Base-by-base conservation (phyloP, 2,888 invertebrate genomes). In the Glaucopsyche alexis region DNA sequence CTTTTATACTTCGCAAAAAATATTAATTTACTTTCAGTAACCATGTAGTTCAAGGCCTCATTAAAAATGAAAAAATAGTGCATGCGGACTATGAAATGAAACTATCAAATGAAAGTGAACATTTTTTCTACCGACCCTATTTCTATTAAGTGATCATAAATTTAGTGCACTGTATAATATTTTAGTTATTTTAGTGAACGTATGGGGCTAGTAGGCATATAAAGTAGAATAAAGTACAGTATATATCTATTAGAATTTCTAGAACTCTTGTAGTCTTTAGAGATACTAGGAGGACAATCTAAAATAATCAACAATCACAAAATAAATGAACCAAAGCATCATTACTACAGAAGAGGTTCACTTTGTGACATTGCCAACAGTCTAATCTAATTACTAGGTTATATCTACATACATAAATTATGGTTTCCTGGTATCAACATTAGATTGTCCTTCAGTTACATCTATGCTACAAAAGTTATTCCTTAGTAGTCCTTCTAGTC, bases 111-210 rank as follows among this genome's bases (percentile, higher is more conserved):
- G 40, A 5, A 40, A 40, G 6, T 5, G 40, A 40, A 5, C 6
- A 5, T 40, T 60, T 60, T 60, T 60, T 60, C 60, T 60, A 60
- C 60, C 60, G 60, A 60, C 13, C 60, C 60, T 38, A 29, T 60
- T 13, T 52, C 16, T 52, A 19, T 4, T 19, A 5, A 60, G 0
- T 1, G 14, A 38, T 14, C 0, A 6, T 16, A 38, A 14, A 29
- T 29, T 60, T 60, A 38, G 60, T 29, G 7, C 16, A 60, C 29
- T 14, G 6, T 13, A 60, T 1, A 19, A 55, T 5, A 16, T 60
- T 55, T 19, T 60, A 14, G 29, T 60, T 60, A 47, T 47, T 2
- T 38, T 60, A 60, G 60, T 29, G 0, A 11, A 60, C 29, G 11
- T 60, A 60, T 29, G 29, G 60, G 29, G 29, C 29, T 38, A 60